Conservation (phyloP, 2,113 vertebrate species). For the Dascyllus trimaculatus region DNA sequence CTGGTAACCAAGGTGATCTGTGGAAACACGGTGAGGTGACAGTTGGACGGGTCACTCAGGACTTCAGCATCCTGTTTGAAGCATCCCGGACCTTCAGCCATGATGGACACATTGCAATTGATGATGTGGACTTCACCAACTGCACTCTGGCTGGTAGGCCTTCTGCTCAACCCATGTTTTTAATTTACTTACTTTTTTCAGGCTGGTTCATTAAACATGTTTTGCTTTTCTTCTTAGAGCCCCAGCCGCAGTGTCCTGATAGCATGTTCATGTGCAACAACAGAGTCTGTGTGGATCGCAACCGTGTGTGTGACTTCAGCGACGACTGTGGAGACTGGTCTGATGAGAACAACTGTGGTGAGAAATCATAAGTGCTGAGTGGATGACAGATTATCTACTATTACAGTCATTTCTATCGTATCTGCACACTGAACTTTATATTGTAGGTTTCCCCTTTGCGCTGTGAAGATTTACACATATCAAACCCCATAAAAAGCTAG, state of each 20-base stretch:
- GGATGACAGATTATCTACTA: neutral
- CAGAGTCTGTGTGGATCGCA: slow-evolving; percentile 76
- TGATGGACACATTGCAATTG: slow-evolving; percentile 77
- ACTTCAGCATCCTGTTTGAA: slow-evolving; percentile 80
- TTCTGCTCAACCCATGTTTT: neutral
- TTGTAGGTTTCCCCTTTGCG: too few relatives aligned
- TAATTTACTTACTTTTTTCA: neutral
- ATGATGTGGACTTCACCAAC: slow-evolving; percentile 80
- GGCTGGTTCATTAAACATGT: accelerated
- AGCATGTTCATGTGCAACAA: slow-evolving; percentile 78
- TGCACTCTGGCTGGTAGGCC: slow-evolving; percentile 79
- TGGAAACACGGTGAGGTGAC: slow-evolving; percentile 74
- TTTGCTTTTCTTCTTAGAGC: slow-evolving; percentile 60
- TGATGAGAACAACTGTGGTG: slow-evolving; percentile 83
- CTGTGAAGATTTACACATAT: too few relatives aligned
- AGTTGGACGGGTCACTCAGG: slow-evolving; percentile 70
- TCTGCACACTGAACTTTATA: neutral
- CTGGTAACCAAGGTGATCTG: slow-evolving; percentile 65
- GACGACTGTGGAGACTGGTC: slow-evolving; percentile 85
- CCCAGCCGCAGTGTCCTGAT: slow-evolving; percentile 72
- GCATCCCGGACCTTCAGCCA: slow-evolving; percentile 71
- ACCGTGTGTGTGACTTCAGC: slow-evolving; percentile 83
- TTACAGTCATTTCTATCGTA: neutral
- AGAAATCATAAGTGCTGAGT: slow-evolving; percentile 23
- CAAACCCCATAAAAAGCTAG: too few relatives aligned